Conservation (phyloP, 1,140 invertebrate species). For the Bathynomus jamesi region DNA sequence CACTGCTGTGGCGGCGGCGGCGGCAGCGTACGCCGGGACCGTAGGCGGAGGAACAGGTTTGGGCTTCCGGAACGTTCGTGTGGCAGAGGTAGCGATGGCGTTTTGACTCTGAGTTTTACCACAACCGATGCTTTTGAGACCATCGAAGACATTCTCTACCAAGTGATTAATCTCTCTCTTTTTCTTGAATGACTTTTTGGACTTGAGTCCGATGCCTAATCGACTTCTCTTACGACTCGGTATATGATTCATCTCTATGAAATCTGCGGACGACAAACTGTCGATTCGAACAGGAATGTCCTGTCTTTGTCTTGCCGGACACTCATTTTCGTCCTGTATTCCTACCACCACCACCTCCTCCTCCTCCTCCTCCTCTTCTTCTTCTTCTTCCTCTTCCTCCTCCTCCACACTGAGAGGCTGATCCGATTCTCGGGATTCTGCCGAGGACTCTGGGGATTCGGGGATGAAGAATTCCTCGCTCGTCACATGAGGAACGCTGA, state of each 20-base stretch:
- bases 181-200: constrained; percentile 32
- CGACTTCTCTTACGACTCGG: constrained; percentile 24
- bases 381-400: too few relatives aligned
- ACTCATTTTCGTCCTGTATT: too few relatives aligned
- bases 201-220: constrained; percentile 25
- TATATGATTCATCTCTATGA: constrained; percentile 22
- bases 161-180: constrained; percentile 25
- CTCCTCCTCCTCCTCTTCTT: too few relatives aligned
- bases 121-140: constrained; percentile 13
- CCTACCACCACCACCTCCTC: too few relatives aligned
- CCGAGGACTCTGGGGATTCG: too few relatives aligned
- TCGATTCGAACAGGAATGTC: constrained; percentile 22
- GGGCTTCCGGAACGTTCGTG: constrained; percentile 23
- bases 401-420: too few relatives aligned
- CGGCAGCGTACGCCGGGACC: constrained; percentile 12
- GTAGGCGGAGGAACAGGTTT: constrained; percentile 27
- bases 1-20: neutral
- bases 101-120: neutral
- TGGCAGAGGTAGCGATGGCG: constrained; percentile 15
- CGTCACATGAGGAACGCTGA: constrained; percentile 34
- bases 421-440: too few relatives aligned
- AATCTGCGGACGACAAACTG: constrained; percentile 23
- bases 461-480: constrained; percentile 32
- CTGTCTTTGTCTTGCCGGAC: too few relatives aligned
- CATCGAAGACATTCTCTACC: constrained; percentile 16